Percentiles rank a stretch among this genome's conserved stretches.
Evolutionary conservation across 1,140 invertebrate species (phyloP).

Genomic region (Drosophila sturtevanti): DNA sequence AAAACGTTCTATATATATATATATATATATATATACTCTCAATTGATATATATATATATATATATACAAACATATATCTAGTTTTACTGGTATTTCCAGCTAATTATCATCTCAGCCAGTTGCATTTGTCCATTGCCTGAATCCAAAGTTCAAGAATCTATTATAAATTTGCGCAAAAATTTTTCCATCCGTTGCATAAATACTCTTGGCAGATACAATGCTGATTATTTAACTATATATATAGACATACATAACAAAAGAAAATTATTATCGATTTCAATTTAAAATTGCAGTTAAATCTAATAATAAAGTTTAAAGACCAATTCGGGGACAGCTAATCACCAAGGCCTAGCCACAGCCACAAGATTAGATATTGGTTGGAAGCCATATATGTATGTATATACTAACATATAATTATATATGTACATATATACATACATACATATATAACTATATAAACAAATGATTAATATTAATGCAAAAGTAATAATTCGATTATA

Average conservation of each 20-base stretch:
- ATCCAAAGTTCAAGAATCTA: background rate
- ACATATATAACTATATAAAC: background rate
- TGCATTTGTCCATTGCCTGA: background rate
- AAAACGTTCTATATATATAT: too few species aligned
- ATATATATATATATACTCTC: too few species aligned
- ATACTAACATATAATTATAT: background rate
- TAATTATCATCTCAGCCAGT: background rate
- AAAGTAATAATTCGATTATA: background rate
- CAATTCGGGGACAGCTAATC: background rate
- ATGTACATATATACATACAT: background rate
- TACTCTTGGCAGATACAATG: background rate
- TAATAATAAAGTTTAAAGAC: background rate
- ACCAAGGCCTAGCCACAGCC: slow-evolving; percentile 2
- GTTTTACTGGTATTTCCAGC: background rate
- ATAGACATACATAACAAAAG: background rate
- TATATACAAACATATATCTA: too few species aligned
- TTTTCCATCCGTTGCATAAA: background rate
- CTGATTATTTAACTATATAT: background rate
- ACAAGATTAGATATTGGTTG: slow-evolving; percentile 27
- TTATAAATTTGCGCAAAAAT: background rate
- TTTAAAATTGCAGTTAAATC: slow-evolving; percentile 18
- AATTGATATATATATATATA: too few species aligned
- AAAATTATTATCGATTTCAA: background rate
- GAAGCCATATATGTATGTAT: slow-evolving; percentile 9
- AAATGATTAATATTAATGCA: background rate